These are phyloP conservation scores for Drosophila merina DNA, from an alignment of 2,888 invertebrate genomes.

Conservation along the genomic window DNA sequence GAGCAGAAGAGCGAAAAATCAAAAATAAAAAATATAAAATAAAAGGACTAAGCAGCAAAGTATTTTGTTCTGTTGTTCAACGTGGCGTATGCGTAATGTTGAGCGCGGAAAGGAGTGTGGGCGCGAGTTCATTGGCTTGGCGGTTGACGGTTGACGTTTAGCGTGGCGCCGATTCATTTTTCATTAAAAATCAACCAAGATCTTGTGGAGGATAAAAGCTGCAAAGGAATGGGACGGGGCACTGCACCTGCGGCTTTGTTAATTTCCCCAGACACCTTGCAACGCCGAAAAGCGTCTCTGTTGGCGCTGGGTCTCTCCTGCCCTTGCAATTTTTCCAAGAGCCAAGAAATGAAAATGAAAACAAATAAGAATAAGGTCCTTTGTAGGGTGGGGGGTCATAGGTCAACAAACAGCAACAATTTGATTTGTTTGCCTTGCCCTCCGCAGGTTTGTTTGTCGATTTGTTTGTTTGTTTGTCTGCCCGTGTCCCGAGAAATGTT, in stretches of 20 bases:
- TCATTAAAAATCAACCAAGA: conserved; percentile 59
- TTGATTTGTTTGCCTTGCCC: conserved; percentile 66
- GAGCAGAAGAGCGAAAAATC: not conserved
- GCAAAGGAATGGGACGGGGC: not conserved
- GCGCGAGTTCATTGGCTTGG: conserved; percentile 35
- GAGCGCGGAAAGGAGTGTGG: conserved; percentile 17
- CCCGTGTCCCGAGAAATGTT: conserved; percentile 1
- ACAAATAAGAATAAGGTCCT: conserved; percentile 40
- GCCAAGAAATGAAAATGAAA: conserved; percentile 44
- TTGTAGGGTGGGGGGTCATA: conserved; percentile 10
- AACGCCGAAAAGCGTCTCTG: conserved; percentile 25
- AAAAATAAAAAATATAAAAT: not conserved
- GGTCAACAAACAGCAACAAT: conserved; percentile 61
- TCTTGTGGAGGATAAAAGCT: not conserved
- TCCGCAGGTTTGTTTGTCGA: conserved; percentile 54
- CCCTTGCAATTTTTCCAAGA: conserved; percentile 5
- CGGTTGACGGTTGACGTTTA: conserved; percentile 50
- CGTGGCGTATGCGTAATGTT: conserved; percentile 71
- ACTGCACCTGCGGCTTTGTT: conserved; percentile 65
- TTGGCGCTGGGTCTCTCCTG: not conserved
- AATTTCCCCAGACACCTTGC: conserved; percentile 74
- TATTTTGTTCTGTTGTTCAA: conserved; percentile 51
- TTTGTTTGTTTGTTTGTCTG: conserved; percentile 51
- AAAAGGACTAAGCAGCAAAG: conserved; percentile 17
- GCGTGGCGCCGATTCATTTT: conserved; percentile 61